Evolutionary conservation across 2,113 vertebrate genomes (phyloP).

Genomic region (Pedionomus torquatus): DNA sequence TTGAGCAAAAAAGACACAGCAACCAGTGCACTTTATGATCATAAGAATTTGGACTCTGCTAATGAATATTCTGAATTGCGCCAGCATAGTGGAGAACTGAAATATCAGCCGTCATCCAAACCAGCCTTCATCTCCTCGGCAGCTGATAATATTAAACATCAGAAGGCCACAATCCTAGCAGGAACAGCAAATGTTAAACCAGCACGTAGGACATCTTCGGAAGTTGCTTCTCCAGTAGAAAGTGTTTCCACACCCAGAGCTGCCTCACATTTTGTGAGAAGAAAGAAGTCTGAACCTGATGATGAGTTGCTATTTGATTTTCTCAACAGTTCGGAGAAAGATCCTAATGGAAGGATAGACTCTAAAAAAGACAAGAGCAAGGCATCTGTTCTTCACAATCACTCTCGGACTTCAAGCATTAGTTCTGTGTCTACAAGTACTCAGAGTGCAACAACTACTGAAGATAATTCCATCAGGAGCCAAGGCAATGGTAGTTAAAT

Average conservation of each 20-base stretch:
- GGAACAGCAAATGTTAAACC: conserved; percentile 81
- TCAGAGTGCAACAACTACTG: conserved; percentile 78
- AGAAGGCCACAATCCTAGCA: conserved; percentile 83
- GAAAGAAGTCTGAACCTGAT: conserved; percentile 90
- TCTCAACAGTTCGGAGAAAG: conserved; percentile 93
- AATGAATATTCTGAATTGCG: conserved; percentile 61
- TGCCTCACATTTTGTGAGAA: conserved; percentile 88
- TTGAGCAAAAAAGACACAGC: conserved; percentile 78
- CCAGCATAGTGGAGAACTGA: conserved; percentile 54
- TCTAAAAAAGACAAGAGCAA: conserved; percentile 80
- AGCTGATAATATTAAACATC: conserved; percentile 88
- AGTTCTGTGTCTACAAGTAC: conserved; percentile 78
- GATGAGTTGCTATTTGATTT: conserved; percentile 97
- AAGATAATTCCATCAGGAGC: conserved; percentile 79
- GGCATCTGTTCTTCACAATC: conserved; percentile 71
- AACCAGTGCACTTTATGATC: conserved; percentile 47
- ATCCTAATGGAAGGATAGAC: conserved; percentile 81
- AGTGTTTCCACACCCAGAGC: conserved; percentile 68
- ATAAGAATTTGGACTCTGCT: conserved; percentile 44
- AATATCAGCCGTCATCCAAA: conserved; percentile 70
- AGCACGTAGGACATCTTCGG: conserved; percentile 30
- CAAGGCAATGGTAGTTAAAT: conserved; percentile 83
- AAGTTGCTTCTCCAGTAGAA: conserved; percentile 55
- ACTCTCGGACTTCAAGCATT: conserved; percentile 82
- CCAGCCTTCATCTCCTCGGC: conserved; percentile 84